phyloP scores from a whole-genome alignment of 2,888 invertebrate genomes.

The Nomada ruficornis region DNA sequence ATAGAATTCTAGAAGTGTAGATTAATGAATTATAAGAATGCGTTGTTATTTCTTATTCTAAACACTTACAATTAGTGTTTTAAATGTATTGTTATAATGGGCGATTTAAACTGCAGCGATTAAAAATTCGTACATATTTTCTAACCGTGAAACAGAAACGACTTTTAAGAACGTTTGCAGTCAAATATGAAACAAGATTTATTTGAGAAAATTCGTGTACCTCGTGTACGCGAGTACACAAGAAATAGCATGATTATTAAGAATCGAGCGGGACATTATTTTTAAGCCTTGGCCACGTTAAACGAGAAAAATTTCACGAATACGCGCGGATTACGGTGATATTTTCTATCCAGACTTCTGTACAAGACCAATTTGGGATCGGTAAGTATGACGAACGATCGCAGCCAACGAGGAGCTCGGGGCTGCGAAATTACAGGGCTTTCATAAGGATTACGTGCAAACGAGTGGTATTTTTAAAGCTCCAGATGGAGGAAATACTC shows the following conservation, averaged over 20 bases:
- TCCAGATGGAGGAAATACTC: slow-evolving; percentile 25
- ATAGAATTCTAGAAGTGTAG: no score
- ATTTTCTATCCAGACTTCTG: slow-evolving; percentile 52
- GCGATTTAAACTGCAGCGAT: no score
- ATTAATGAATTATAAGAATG: no score
- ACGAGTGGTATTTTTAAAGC: slow-evolving; percentile 68
- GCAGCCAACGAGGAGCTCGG: slow-evolving; percentile 42
- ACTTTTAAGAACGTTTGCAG: neutral
- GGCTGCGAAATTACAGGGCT: slow-evolving; percentile 66
- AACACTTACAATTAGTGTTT: no score
- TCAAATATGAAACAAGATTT: neutral
- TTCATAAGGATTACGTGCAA: slow-evolving; percentile 66
- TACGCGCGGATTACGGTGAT: slow-evolving; percentile 54
- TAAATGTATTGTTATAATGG: no score
- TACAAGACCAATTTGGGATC: slow-evolving; percentile 68
- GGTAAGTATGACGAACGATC: slow-evolving; percentile 73
- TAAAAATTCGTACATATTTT: no score
- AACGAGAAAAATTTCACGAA: slow-evolving; percentile 31
- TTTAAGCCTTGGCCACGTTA: slow-evolving; percentile 7
- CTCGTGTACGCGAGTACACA: neutral
- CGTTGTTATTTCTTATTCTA: no score
- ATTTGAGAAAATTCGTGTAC: no score
- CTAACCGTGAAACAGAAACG: no score
- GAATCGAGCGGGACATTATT: slow-evolving; percentile 28
- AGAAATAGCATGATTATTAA: neutral